Evolutionary conservation across 2,797 vertebrate genomes (phyloP), one percentile per base, ranked within the genome.

Genomic region (Cossypha heuglini): DNA sequence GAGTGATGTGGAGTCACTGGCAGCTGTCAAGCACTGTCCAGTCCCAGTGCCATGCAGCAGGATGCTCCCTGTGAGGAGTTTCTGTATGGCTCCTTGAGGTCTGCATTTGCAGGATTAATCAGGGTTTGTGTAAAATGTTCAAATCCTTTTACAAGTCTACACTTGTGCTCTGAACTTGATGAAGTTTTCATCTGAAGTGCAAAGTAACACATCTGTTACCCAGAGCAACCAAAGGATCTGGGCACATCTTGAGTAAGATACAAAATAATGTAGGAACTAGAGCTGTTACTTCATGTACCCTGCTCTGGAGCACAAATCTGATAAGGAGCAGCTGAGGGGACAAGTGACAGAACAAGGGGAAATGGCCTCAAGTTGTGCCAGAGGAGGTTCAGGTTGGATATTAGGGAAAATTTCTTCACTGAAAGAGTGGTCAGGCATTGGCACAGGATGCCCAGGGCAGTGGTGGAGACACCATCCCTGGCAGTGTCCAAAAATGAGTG

Each of bases 381-480:
- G 29, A 49, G 40, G 33, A 66, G 29, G 29, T 31, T 52, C 40
- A 18, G 38, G 33, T 22, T 31, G 61, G 33, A 22, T 26, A 9
- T 40, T 16, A 16, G 14, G 7, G 12, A 13, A 35, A 40, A 59
- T 26, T 52, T 52, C 29, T 73, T 45, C 43, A 18, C 8, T 25
- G 52, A 16, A 40, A 25, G 19, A 13, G 13, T 33, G 20, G 16
- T 28, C 16, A 45, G 45, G 33, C 45, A 29, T 15, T 79, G 45
- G 16, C 0, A 1, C 67, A 73, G 66, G 35, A 9, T 71, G 21
- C 31, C 6, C 17, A 55, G n/a, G 49, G 16, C 43, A n/a, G 8
- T 6, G 4, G 8, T 5, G 42, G 14, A 46, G 19, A n/a, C n/a
- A 33, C 24, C 1, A 0, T 31, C 17, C 45, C 76, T 40, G 45